Percentiles rank a stretch among this genome's conserved stretches.
These are phyloP conservation scores for Neodon shergylaensis DNA, from an alignment of 2,113 vertebrate genomes.

Conservation along the genomic window DNA sequence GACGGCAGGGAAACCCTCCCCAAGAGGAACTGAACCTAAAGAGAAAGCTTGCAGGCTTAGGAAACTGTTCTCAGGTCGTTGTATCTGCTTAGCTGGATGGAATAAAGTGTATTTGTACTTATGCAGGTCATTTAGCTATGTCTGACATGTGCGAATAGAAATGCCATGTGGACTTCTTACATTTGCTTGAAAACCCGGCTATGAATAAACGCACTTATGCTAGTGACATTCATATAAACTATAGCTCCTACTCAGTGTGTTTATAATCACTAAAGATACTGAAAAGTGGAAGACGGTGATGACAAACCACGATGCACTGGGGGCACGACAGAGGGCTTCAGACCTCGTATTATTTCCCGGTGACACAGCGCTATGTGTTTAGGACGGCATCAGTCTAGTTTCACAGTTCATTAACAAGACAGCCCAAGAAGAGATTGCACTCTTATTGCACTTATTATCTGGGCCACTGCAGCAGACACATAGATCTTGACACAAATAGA, in stretches of 20 bases:
- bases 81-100: not conserved
- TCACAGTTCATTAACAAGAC: conserved; percentile 67
- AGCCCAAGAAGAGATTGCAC: conserved; percentile 10
- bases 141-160: not conserved
- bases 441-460: not conserved
- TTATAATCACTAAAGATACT: not conserved
- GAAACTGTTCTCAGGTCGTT: not conserved
- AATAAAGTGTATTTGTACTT: too few species aligned
- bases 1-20: not conserved
- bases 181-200: not conserved
- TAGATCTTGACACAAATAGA: not conserved
- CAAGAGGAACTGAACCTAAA: not conserved
- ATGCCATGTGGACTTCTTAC: not conserved
- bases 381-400: conserved; percentile 14
- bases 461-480: not conserved
- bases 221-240: not conserved
- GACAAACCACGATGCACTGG: not conserved
- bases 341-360: not conserved
- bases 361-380: not conserved
- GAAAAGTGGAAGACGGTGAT: not conserved
- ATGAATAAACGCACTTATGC: not conserved
- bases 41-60: not conserved
- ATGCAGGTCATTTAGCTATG: not conserved
- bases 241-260: not conserved
- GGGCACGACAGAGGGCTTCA: not conserved